Percentiles rank a stretch among this genome's conserved stretches.
phyloP scores from a whole-genome alignment of 2,888 invertebrate species.

The Melinaea menophilus region DNA sequence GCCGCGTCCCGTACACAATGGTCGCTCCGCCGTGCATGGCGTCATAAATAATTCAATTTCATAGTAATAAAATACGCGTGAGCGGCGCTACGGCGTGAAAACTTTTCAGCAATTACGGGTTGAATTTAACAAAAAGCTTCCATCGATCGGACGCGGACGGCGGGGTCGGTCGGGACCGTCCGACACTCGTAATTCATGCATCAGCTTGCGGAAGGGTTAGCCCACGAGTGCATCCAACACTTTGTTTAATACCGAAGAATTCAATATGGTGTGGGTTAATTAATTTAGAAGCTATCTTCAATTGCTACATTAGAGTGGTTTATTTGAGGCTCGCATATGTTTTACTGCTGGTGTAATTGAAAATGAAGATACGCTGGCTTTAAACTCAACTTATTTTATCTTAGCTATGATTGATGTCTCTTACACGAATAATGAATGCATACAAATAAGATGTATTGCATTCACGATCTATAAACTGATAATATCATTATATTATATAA shows the following conservation, averaged over 20 bases:
- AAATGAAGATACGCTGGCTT: slow-evolving; percentile 23
- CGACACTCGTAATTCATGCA: slow-evolving; percentile 67
- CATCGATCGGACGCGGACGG: slow-evolving; percentile 57
- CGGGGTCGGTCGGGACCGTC: slow-evolving; percentile 47
- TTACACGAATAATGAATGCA: slow-evolving; percentile 6
- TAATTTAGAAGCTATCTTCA: slow-evolving; percentile 49
- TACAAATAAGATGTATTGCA: not conserved
- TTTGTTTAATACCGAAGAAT: slow-evolving; percentile 69
- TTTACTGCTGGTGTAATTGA: slow-evolving; percentile 30
- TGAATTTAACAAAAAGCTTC: slow-evolving; percentile 74
- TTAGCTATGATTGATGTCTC: slow-evolving; percentile 17
- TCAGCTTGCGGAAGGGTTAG: slow-evolving; percentile 72
- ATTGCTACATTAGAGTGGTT: slow-evolving; percentile 33
- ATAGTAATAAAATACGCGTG: slow-evolving; percentile 78
- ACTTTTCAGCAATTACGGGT: slow-evolving; percentile 77
- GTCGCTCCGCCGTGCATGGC: slow-evolving; percentile 58
- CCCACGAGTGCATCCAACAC: slow-evolving; percentile 65
- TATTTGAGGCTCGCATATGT: slow-evolving; percentile 31
- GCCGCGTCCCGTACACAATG: slow-evolving; percentile 62
- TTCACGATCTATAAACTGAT: too few species aligned
- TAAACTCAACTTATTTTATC: slow-evolving; percentile 14
- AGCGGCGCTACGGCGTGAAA: slow-evolving; percentile 73
- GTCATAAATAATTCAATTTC: slow-evolving; percentile 78
- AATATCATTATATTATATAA: too few species aligned
- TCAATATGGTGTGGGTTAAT: slow-evolving; percentile 62